A percentile compares a stretch with the other conserved stretches of the same genome.
phyloP scores from a whole-genome alignment of 2,797 vertebrate species.

The Sternotherus odoratus region DNA sequence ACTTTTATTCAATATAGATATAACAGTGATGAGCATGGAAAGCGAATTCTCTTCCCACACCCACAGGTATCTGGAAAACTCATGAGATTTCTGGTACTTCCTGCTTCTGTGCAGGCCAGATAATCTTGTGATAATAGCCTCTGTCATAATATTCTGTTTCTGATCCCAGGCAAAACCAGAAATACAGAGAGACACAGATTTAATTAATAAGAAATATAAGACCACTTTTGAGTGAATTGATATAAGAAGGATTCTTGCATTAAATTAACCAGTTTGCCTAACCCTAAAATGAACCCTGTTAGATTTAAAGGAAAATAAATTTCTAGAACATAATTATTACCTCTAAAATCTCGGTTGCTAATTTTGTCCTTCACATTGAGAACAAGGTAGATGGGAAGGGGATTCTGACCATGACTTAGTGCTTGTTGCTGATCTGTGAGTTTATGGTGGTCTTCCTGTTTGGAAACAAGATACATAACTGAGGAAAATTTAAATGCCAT shows the following conservation, averaged over 20 bases:
- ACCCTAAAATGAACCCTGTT: neutral
- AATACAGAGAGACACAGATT: neutral
- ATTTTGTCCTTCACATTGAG: slow-evolving; percentile 85
- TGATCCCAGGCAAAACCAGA: neutral
- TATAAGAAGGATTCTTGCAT: neutral
- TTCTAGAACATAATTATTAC: slow-evolving; percentile 69
- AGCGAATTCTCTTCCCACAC: neutral
- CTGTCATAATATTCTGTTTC: neutral
- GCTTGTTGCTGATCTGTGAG: slow-evolving; percentile 84
- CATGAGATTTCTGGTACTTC: neutral
- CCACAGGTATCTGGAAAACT: neutral
- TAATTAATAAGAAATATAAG: neutral
- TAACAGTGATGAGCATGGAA: neutral
- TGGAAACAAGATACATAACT: slow-evolving; percentile 45
- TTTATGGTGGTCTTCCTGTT: slow-evolving; percentile 78
- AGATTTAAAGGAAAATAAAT: neutral
- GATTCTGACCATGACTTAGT: slow-evolving; percentile 82
- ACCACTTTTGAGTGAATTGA: neutral
- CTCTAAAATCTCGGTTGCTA: slow-evolving; percentile 85
- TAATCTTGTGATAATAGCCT: neutral
- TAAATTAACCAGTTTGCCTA: neutral
- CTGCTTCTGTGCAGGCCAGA: neutral
- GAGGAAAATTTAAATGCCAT: neutral
- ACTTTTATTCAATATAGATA: neutral
- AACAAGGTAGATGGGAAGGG: slow-evolving; percentile 85